Conservation (phyloP, 2,888 invertebrate genomes). For the Rosalia funebris region DNA sequence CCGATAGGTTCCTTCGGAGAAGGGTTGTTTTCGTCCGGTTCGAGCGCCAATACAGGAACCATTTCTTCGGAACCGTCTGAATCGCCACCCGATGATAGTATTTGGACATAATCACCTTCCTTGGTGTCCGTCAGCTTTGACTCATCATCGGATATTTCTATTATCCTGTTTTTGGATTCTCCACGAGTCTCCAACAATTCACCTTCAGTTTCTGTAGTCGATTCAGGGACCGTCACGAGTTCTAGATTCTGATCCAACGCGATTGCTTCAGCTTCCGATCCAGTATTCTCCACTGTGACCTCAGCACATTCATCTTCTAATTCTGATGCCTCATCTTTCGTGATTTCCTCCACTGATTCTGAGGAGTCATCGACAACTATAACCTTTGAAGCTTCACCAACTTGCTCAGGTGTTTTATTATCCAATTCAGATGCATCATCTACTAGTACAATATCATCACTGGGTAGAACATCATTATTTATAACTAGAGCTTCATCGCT, state of each 20-base stretch:
- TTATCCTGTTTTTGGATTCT: background rate
- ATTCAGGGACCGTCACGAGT: no score
- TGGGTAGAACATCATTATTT: no score
- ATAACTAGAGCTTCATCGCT: no score
- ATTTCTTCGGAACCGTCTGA: conserved; percentile 28
- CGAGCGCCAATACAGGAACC: conserved; percentile 34
- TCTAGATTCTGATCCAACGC: no score
- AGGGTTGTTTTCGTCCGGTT: conserved; percentile 28
- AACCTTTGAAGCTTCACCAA: background rate
- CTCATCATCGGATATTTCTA: conserved; percentile 35
- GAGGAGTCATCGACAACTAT: background rate
- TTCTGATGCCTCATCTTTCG: background rate
- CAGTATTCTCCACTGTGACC: background rate
- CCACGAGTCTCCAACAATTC: background rate
- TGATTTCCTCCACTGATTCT: background rate
- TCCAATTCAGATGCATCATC: background rate
- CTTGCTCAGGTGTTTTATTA: background rate
- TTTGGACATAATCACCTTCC: background rate
- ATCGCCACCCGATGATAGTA: conserved; percentile 1
- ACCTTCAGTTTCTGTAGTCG: background rate
- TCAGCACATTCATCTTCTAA: background rate
- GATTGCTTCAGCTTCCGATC: background rate
- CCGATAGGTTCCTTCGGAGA: background rate
- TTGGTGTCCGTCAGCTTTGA: conserved; percentile 9
- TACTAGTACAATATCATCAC: no score